Percentiles rank a stretch among this genome's conserved stretches.
phyloP scores from a whole-genome alignment of 2,888 invertebrate species.

The Helicoverpa assulta region DNA sequence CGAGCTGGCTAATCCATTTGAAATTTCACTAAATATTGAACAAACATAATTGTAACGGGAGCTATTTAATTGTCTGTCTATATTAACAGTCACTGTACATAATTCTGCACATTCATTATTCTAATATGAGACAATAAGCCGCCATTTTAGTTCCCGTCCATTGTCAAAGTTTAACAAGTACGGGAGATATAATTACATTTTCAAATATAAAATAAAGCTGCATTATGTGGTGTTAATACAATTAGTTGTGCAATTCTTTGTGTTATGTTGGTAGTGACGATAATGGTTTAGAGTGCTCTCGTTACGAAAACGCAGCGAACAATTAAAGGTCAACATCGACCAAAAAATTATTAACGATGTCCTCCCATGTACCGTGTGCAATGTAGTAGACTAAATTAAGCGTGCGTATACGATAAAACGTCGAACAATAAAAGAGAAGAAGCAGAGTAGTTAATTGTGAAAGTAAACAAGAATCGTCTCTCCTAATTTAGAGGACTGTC shows the following conservation, averaged over 20 bases:
- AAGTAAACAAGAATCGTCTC: conserved; percentile 48
- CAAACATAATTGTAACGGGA: conserved; percentile 79
- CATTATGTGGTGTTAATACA: conserved; percentile 83
- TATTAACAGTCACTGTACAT: conserved; percentile 77
- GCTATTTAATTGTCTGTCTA: conserved; percentile 72
- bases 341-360: conserved; percentile 11
- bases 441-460: conserved; percentile 35
- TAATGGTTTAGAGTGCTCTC: conserved; percentile 58
- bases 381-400: not conserved
- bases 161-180: conserved; percentile 84
- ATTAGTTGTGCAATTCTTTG: conserved; percentile 86
- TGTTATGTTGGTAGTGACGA: conserved; percentile 59
- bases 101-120: conserved; percentile 79
- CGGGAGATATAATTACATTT: conserved; percentile 84
- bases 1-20: conserved; percentile 68
- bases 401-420: not conserved
- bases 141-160: conserved; percentile 84
- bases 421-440: not conserved
- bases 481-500: conserved; percentile 71
- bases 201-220: conserved; percentile 83
- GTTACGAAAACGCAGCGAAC: conserved; percentile 76
- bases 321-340: conserved; percentile 22
- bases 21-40: conserved; percentile 81
- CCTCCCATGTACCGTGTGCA: not conserved
- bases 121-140: conserved; percentile 84